These are phyloP conservation scores for Bucorvus abyssinicus DNA, from an alignment of 2,797 vertebrate genomes.

Conservation along the genomic window DNA sequence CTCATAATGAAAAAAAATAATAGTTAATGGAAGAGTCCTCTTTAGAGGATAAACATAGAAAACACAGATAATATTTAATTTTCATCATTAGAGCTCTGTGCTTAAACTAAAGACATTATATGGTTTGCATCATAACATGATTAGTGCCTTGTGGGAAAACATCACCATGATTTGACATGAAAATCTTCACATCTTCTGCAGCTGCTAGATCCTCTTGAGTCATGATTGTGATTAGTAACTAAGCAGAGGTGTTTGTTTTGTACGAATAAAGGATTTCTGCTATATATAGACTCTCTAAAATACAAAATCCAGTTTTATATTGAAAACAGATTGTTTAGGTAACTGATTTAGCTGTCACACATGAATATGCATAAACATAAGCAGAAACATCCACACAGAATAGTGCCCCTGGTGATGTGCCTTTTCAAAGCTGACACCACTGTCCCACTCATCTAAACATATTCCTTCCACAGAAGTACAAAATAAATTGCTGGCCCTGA, in stretches of 20 bases:
- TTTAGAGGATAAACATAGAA: background rate
- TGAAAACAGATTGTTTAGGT: background rate
- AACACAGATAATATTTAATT: slow-evolving; percentile 37
- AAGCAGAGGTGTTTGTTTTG: slow-evolving; percentile 14
- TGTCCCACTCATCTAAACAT: background rate
- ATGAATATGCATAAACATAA: background rate
- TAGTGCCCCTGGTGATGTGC: rapidly evolving
- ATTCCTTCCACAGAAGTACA: background rate
- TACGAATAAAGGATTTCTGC: background rate
- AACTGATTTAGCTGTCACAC: background rate
- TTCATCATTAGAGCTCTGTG: background rate
- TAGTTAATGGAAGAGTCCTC: background rate
- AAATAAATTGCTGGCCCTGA: background rate
- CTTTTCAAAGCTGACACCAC: background rate
- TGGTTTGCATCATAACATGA: background rate
- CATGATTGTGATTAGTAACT: slow-evolving; percentile 16
- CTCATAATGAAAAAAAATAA: background rate
- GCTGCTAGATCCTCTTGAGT: background rate
- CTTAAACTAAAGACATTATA: slow-evolving; percentile 8
- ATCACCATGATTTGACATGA: slow-evolving; percentile 32
- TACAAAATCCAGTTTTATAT: background rate
- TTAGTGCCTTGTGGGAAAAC: slow-evolving; percentile 39
- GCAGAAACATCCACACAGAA: background rate
- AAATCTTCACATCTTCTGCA: slow-evolving; percentile 12
- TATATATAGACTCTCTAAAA: background rate